Evolutionary conservation across 2,888 invertebrate genomes (phyloP).

Genomic region (Auanema freiburgensis): DNA sequence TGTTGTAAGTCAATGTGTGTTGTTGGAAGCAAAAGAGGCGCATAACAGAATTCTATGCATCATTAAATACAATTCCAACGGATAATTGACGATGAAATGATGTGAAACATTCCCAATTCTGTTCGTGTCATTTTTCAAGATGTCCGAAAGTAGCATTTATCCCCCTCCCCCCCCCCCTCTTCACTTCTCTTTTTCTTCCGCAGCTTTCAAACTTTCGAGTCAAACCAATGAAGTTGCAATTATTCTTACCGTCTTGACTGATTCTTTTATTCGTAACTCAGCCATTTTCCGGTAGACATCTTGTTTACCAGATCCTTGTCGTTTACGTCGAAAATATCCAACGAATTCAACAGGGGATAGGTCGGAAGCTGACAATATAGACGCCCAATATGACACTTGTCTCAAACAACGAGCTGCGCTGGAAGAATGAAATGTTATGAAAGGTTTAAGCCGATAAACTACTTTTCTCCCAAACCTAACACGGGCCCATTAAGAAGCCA

Average conservation of each 20-base stretch:
- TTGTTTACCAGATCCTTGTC: not conserved
- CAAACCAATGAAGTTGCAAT: no score
- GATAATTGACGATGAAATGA: no score
- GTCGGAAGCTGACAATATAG: conserved; percentile 2
- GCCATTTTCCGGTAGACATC: conserved; percentile 1
- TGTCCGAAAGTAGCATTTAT: no score
- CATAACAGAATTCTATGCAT: no score
- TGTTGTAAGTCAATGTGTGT: no score
- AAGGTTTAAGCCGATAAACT: conserved; percentile 3
- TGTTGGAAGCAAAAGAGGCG: no score
- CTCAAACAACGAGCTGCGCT: conserved; percentile 5
- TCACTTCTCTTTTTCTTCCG: no score
- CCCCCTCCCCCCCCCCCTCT: no score
- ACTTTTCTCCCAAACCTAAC: not conserved
- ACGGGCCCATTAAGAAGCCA: conserved; percentile 22
- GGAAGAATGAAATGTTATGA: not conserved
- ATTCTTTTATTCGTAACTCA: not conserved
- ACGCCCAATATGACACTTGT: conserved; percentile 17
- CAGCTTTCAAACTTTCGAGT: no score
- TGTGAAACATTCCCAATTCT: no score
- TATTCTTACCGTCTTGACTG: not conserved
- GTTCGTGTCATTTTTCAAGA: no score
- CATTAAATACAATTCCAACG: no score
- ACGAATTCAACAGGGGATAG: conserved; percentile 13
- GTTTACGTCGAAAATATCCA: conserved; percentile 15